Percentiles rank a stretch among this genome's conserved stretches.
Evolutionary conservation across 2,113 vertebrate genomes (phyloP).

Genomic region (Cryptotis parvus): DNA sequence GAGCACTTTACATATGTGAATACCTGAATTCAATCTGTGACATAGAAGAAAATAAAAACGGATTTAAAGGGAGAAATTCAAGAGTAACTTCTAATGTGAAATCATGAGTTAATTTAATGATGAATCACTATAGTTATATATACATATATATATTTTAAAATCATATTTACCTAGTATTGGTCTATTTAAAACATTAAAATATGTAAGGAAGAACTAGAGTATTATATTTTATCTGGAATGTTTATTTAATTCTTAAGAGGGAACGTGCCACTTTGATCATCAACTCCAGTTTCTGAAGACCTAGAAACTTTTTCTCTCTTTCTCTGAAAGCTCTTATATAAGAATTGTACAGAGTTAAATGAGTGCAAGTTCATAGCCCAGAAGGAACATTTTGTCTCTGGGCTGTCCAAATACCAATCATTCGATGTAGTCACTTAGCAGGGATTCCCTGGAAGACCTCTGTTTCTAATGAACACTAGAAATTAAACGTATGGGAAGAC

Average conservation of each 20-base stretch:
- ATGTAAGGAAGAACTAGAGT: background rate
- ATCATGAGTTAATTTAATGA: constrained; percentile 11
- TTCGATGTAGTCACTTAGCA: background rate
- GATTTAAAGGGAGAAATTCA: background rate
- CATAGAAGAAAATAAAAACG: no score
- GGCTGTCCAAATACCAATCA: constrained; percentile 52
- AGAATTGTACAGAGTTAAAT: constrained; percentile 54
- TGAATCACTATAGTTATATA: background rate
- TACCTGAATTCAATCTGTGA: no score
- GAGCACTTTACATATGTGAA: no score
- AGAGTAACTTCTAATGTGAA: constrained; percentile 25
- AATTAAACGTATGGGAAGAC: constrained; percentile 52
- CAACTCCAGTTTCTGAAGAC: constrained; percentile 21
- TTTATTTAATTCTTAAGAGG: constrained; percentile 62
- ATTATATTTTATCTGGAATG: constrained; percentile 38
- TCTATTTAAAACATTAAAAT: background rate
- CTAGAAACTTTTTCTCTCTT: background rate
- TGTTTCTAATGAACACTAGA: constrained; percentile 11
- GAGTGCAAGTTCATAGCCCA: constrained; percentile 53
- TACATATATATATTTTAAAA: background rate
- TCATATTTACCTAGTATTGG: constrained; percentile 4
- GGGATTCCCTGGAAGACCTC: constrained; percentile 61
- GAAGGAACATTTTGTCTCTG: constrained; percentile 52
- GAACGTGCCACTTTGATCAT: constrained; percentile 48
- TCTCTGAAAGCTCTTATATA: constrained; percentile 45